Evolutionary conservation across 37 sponge, comb jelly and placozoan genomes (phyloP).

Genomic region (Geodia barretti): DNA sequence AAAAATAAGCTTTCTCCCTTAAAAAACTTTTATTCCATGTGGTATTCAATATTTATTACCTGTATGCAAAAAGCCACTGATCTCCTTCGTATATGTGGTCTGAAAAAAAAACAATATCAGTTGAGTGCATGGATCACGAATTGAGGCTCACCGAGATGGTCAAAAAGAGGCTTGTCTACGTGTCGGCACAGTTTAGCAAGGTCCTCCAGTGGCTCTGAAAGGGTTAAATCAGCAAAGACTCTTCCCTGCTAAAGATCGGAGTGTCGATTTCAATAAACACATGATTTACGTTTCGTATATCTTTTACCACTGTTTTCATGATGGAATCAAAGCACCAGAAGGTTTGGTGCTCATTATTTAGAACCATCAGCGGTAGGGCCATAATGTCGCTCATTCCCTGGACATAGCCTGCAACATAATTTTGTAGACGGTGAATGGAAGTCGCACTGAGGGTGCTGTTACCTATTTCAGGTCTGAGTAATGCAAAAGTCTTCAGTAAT

Average conservation of each 20-base stretch:
- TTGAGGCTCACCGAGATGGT: constrained; percentile 18
- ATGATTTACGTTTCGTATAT: not conserved
- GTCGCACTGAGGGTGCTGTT: not conserved
- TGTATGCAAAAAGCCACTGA: constrained; percentile 48
- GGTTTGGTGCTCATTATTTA: constrained; percentile 40
- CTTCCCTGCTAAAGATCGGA: constrained; percentile 2
- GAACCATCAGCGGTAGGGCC: constrained; percentile 28
- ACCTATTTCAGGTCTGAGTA: constrained; percentile 2
- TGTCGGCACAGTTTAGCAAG: constrained; percentile 29
- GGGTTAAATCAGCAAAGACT: constrained; percentile 29
- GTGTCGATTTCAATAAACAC: not conserved
- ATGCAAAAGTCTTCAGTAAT: not conserved
- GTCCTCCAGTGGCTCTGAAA: constrained; percentile 10
- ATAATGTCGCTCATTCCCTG: constrained; percentile 70
- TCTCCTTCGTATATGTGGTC: constrained; percentile 2
- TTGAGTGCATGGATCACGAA: too few species aligned
- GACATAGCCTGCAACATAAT: constrained; percentile 36
- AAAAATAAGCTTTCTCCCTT: too few species aligned
- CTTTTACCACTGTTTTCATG: constrained; percentile 20
- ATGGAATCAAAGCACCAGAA: constrained; percentile 55
- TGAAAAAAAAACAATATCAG: not conserved
- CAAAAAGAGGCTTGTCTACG: constrained; percentile 5
- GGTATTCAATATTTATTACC: constrained; percentile 3
- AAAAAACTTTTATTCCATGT: not conserved
- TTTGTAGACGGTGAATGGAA: not conserved